Base-by-base conservation (phyloP, 2,888 invertebrate genomes). In the Phorcus lineatus region DNA sequence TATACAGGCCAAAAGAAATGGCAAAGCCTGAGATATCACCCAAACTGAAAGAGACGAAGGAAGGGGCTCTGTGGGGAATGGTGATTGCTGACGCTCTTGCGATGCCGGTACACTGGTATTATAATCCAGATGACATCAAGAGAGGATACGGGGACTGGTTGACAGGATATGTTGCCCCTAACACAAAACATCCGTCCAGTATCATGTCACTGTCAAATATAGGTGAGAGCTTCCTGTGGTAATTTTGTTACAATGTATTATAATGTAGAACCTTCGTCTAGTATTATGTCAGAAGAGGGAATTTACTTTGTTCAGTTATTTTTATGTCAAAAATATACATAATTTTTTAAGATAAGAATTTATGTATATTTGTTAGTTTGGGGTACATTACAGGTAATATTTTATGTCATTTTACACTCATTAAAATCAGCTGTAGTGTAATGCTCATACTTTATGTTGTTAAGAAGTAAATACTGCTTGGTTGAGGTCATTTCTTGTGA, bases 41-140 rank as follows among this genome's bases (percentile, higher is more conserved):
- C 1, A 78, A 81, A 57, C 47, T 89, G 77, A 83, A 85, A 70
- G 84, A 82, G 76, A 83, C 88, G 11, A 89, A 88, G 76, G 85
- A 85, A 74, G 90, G 88, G 70, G 87, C 90, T n/a, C 36, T 90
- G 36, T 91, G 90, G 88, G 91, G 91, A 0, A 83, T 90, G 86
- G 82, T 88, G 75, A 85, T 88, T 3, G 91, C 88, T 28, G 91
- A 91, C 85, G 87, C 91, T 11, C 13, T 91, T 17, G 85, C 91
- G 36, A 91, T 91, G 91, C 91, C 91, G 1, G 91, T 91, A 3
- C 91, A 91, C 81, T 91, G 91, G 91, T 91, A 89, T 81, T 91
- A 91, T 78, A 87, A 89, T 70, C 88, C 91, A 0, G 67, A 81
- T 3, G 90, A 90, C 76, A 91, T 91, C 28, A 88, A 88, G 67